Evolutionary conservation across 2,113 vertebrate genomes (phyloP).

Genomic region (Eudyptes chrysolophus): DNA sequence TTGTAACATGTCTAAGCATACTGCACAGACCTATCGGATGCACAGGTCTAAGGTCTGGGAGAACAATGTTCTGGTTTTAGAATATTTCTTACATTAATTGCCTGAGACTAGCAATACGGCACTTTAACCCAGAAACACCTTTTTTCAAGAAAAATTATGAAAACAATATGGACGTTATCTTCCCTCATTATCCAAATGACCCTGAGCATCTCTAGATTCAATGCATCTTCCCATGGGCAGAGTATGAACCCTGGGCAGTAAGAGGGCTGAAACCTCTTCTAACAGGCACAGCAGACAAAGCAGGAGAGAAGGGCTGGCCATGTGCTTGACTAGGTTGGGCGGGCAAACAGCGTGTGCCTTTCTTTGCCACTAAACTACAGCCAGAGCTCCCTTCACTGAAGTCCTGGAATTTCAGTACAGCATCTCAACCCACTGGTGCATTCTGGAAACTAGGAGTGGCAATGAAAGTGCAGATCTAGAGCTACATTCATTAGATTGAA

Average conservation of each 20-base stretch:
- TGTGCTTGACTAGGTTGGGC: rapidly evolving
- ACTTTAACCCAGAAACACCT: not conserved
- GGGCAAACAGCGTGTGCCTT: rapidly evolving
- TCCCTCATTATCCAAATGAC: not conserved
- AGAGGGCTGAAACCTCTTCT: not conserved
- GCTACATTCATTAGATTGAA: not conserved
- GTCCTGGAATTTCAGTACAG: not conserved
- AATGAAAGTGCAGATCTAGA: not conserved
- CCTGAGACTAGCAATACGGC: not conserved
- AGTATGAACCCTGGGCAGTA: rapidly evolving
- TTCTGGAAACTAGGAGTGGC: not conserved
- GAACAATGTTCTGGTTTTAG: not conserved
- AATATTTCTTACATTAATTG: not conserved
- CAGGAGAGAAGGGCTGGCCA: not conserved
- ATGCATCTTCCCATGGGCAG: not conserved
- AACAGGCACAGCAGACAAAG: not conserved
- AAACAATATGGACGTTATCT: rapidly evolving
- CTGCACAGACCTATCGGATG: not conserved
- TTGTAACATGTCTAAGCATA: not conserved
- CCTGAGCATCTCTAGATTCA: not conserved
- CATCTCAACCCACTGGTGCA: not conserved
- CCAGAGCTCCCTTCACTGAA: not conserved
- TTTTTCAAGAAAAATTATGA: not conserved
- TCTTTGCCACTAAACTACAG: not conserved
- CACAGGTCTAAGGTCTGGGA: not conserved